Evolutionary conservation across 2,888 invertebrate species (phyloP).

Genomic region (Caenorhabditis japonica): DNA sequence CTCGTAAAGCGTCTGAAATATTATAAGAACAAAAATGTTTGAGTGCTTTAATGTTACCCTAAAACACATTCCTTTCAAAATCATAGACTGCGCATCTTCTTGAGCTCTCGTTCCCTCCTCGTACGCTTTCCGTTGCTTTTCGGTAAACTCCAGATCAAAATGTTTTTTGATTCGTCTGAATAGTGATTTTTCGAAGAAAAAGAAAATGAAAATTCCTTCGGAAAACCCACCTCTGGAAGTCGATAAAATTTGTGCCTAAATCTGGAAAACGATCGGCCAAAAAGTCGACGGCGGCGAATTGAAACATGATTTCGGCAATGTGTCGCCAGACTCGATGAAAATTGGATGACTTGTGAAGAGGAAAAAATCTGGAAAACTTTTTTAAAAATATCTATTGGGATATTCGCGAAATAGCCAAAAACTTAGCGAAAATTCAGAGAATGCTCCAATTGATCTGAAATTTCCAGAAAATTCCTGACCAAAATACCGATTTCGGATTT

Average conservation of each 20-base stretch:
- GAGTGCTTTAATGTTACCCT: not conserved
- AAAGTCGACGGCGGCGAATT: slow-evolving; percentile 22
- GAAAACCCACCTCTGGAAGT: slow-evolving; percentile 8
- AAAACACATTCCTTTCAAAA: slow-evolving; percentile 28
- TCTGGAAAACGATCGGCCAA: slow-evolving; percentile 10
- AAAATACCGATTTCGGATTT: not conserved
- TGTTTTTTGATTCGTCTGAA: slow-evolving; percentile 21
- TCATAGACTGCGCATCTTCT: slow-evolving; percentile 33
- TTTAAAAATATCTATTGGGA: not conserved
- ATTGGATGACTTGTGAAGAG: slow-evolving; percentile 19
- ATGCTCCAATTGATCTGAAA: too few species aligned
- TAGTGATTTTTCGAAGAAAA: too few species aligned
- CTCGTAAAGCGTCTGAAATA: slow-evolving; percentile 25
- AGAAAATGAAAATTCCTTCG: not conserved
- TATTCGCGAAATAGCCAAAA: too few species aligned
- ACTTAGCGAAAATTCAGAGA: too few species aligned
- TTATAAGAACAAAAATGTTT: not conserved
- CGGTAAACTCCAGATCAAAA: slow-evolving; percentile 1
- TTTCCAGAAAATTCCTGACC: not conserved
- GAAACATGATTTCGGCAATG: slow-evolving; percentile 23
- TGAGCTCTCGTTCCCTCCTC: slow-evolving; percentile 22
- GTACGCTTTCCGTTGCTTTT: slow-evolving; percentile 6
- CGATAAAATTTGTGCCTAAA: slow-evolving; percentile 11
- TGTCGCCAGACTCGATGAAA: slow-evolving; percentile 23
- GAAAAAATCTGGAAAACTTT: slow-evolving; percentile 16